Evolutionary conservation across 2,113 vertebrate species (phyloP), one percentile per base, ranked within the genome.

Genomic region (Muscicapa adusta): DNA sequence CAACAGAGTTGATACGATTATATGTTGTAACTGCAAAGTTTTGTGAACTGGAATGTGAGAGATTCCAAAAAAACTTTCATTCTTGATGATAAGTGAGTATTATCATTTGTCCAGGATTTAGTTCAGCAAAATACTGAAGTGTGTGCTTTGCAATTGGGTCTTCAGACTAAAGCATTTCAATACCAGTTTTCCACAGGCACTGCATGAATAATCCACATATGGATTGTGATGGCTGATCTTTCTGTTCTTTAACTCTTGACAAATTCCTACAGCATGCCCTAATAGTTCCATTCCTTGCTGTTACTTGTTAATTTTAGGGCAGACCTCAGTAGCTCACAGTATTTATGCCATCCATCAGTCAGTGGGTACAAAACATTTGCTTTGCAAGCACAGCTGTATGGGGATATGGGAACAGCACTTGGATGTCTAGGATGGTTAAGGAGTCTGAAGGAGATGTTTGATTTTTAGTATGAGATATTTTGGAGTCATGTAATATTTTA

Each of bases 201-300:
- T 51, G 9, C 22, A 14, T 61, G 50, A 85, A 45, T 79, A 53
- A 80, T 65, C 68, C 10, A 29, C 0, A 0, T 47, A 7, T 25
- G 28, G 51, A 24, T 62, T 83, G 17, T 83, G 45, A 36, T 88
- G 38, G 31, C 31, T 85, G 33, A 14, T 85, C 25, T 70, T 84
- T 92, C 75, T 91, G 19, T 47, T 51, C 54, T 80, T 83, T 88
- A 81, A 31, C 26, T 85, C 38, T 65, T 88, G 16, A 57, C 40
- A 47, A 14, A 72, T 57, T 81, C 34, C 53, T 53, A 43, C 22
- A 43, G 5, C 50, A 42, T 14, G 8, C 38, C 22, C n/a, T 57
- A 45, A 42, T 34, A 45, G 24, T 61, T 81, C 12, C 2, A 34
- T 84, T 89, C 81, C 28, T 80, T 75, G 11, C 14, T 82, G 18